Percentiles rank a stretch among this genome's conserved stretches.
phyloP scores from a whole-genome alignment of 1,140 invertebrate genomes.

The Adelges cooleyi region DNA sequence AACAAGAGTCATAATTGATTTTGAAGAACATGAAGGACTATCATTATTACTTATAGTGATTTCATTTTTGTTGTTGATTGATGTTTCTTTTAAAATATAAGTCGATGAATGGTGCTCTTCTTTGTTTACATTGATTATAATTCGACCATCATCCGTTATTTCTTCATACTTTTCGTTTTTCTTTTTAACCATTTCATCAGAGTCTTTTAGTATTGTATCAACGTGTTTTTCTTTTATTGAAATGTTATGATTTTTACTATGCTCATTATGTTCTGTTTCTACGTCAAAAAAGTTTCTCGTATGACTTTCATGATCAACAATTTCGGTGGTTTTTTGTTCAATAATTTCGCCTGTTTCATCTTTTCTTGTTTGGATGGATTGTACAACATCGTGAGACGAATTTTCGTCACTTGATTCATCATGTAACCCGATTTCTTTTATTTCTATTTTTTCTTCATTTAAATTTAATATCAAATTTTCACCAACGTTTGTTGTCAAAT shows the following conservation, averaged over 20 bases:
- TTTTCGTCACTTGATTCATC: neutral
- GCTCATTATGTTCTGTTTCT: neutral
- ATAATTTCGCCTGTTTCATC: neutral
- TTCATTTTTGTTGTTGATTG: neutral
- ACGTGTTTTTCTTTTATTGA: neutral
- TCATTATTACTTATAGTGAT: neutral
- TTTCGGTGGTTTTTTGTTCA: neutral
- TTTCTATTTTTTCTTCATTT: slow-evolving; percentile 3
- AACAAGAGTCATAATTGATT: neutral
- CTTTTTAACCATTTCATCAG: neutral
- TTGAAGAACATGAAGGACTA: neutral
- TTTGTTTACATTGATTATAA: neutral
- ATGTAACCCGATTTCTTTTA: neutral
- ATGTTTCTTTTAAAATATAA: slow-evolving; percentile 5
- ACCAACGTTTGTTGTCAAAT: neutral
- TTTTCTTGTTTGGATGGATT: neutral
- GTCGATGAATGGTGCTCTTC: neutral
- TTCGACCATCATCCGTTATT: neutral
- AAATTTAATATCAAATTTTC: neutral
- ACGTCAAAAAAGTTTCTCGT: slow-evolving; percentile 9
- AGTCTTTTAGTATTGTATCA: slow-evolving; percentile 14
- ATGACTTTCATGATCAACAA: neutral
- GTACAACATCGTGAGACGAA: neutral
- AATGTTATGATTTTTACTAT: neutral
- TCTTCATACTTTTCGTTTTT: neutral